Percentiles rank a stretch among this genome's conserved stretches.
These are phyloP conservation scores for Sebastolobus alascanus DNA, from an alignment of 2,797 vertebrate species.

Conservation along the genomic window DNA sequence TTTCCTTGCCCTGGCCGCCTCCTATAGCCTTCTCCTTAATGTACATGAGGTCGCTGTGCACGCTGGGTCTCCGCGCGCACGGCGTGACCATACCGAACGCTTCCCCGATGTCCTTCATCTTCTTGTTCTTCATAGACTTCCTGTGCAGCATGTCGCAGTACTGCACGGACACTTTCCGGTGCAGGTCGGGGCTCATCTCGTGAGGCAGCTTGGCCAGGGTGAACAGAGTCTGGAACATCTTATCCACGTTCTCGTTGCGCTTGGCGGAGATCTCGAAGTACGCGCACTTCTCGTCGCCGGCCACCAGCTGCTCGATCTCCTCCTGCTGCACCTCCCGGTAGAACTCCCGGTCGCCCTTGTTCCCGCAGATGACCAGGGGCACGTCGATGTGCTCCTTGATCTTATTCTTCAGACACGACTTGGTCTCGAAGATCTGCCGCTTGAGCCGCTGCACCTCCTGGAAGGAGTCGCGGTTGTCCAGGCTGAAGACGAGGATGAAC, in stretches of 20 bases:
- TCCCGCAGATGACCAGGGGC: constrained; percentile 96
- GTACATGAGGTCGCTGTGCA: constrained; percentile 98
- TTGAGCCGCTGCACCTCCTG: constrained; percentile 96
- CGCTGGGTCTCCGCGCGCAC: constrained; percentile 95
- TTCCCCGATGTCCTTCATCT: constrained; percentile 87
- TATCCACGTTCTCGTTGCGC: constrained; percentile 95
- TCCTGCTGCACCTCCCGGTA: constrained; percentile 90
- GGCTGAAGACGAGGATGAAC: constrained; percentile 96
- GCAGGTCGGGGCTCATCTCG: constrained; percentile 98
- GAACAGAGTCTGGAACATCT: constrained; percentile 96
- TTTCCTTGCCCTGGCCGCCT: constrained; percentile 90
- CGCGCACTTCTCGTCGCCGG: constrained; percentile 90
- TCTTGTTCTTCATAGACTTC: constrained; percentile 90
- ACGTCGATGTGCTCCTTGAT: constrained; percentile 95
- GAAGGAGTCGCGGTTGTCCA: constrained; percentile 97
- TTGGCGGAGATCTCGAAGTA: constrained; percentile 98
- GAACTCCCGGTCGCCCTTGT: constrained; percentile 95
- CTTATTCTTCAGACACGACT: constrained; percentile 96
- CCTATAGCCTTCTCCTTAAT: constrained; percentile 94
- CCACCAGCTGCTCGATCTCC: constrained; percentile 93
- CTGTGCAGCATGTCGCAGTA: constrained; percentile 94
- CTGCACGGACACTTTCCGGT: constrained; percentile 94
- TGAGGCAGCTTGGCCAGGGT: constrained; percentile 94
- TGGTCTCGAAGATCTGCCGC: constrained; percentile 96
- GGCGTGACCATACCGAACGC: constrained; percentile 95